phyloP scores from a whole-genome alignment of 2,888 invertebrate genomes.

The Dynastes tityus region DNA sequence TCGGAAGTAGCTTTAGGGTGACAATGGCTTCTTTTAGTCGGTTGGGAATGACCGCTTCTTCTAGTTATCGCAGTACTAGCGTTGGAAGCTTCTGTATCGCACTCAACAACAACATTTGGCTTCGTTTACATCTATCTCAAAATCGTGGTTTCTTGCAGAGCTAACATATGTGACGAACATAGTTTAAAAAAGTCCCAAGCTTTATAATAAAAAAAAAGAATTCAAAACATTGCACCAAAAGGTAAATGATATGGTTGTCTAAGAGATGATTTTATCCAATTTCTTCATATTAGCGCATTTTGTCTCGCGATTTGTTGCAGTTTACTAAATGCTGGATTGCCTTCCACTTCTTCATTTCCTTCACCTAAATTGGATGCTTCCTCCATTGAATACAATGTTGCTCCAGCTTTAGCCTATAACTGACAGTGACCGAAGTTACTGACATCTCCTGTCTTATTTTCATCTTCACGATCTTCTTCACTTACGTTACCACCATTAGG shows the following conservation, averaged over 20 bases:
- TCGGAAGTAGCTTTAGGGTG: no score
- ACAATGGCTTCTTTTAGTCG: no score
- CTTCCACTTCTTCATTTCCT: background rate
- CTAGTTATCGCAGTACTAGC: no score
- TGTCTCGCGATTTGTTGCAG: background rate
- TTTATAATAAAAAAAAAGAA: background rate
- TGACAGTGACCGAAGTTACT: background rate
- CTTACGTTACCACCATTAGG: background rate
- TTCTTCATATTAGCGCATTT: no score
- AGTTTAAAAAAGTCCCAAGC: background rate
- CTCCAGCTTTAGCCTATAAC: background rate
- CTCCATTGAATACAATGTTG: background rate
- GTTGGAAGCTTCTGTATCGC: no score
- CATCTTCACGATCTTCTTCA: background rate
- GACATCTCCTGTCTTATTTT: background rate
- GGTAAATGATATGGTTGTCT: no score
- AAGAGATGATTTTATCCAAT: no score
- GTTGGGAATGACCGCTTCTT: no score
- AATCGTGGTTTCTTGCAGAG: background rate
- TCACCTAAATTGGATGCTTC: background rate
- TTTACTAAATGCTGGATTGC: background rate
- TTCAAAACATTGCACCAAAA: no score
- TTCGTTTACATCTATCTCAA: background rate
- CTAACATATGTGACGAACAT: background rate
- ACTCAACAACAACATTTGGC: background rate